phyloP scores from a whole-genome alignment of 2,797 vertebrate species.

The Microhierax caerulescens region DNA sequence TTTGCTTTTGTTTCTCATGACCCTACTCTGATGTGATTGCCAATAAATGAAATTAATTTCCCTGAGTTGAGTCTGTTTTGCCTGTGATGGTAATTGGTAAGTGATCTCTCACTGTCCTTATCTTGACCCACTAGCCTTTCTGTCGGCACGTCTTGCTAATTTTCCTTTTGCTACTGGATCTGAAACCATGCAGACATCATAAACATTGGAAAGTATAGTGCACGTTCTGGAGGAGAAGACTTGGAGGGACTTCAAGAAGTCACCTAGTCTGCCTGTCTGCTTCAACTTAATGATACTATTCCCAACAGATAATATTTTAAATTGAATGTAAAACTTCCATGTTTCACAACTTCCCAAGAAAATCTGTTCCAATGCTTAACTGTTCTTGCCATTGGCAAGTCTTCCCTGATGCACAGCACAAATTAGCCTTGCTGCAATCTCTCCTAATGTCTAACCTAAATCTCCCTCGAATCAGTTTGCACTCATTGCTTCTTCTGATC shows the following conservation, averaged over 20 bases:
- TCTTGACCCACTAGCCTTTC: background rate
- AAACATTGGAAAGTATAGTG: background rate
- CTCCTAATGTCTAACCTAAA: background rate
- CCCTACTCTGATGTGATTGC: background rate
- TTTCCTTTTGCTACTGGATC: background rate
- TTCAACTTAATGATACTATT: background rate
- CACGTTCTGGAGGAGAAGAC: background rate
- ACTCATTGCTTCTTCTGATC: background rate
- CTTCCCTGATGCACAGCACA: background rate
- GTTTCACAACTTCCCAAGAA: background rate
- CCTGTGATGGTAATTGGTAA: background rate
- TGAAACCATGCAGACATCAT: background rate
- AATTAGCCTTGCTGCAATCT: background rate
- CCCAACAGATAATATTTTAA: background rate
- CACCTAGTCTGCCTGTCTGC: background rate
- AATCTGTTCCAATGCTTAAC: background rate
- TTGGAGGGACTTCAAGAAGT: background rate
- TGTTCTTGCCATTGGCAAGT: background rate
- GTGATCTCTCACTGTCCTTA: background rate
- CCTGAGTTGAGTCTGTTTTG: background rate
- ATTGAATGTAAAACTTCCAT: background rate
- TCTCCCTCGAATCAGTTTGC: background rate
- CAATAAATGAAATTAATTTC: background rate
- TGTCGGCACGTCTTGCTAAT: background rate
- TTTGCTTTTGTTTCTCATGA: background rate